Conservation (phyloP, 2,888 invertebrate genomes). For the Flabesymbios commensalis region DNA sequence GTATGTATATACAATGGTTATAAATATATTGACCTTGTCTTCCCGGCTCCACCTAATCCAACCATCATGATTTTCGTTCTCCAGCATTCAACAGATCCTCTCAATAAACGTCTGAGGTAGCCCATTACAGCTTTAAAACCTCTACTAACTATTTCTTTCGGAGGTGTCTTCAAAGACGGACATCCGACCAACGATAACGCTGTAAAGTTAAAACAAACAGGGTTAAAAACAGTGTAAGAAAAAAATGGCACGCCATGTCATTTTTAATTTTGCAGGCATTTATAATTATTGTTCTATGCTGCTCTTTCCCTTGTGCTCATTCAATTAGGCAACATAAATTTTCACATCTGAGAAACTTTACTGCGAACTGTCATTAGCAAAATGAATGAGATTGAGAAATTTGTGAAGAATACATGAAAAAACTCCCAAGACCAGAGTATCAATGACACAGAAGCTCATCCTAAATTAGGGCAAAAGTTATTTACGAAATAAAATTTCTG, state of each 20-base stretch:
- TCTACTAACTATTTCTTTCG: slow-evolving; percentile 52
- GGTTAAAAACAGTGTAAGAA: not conserved
- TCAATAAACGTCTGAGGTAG: slow-evolving; percentile 51
- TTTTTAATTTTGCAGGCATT: too few species aligned
- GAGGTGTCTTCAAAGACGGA: slow-evolving; percentile 55
- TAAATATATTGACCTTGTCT: slow-evolving; percentile 58
- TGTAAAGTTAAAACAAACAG: slow-evolving; percentile 4
- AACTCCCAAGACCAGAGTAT: too few species aligned
- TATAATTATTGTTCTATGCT: too few species aligned
- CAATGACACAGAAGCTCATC: too few species aligned
- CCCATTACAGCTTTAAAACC: slow-evolving; percentile 53
- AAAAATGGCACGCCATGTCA: too few species aligned
- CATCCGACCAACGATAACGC: slow-evolving; percentile 46
- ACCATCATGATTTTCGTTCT: slow-evolving; percentile 62
- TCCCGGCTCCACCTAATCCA: slow-evolving; percentile 62
- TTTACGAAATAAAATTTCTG: too few species aligned
- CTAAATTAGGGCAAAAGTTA: too few species aligned
- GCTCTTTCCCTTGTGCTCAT: too few species aligned
- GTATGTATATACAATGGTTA: too few species aligned
- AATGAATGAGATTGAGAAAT: not conserved
- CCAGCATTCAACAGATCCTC: slow-evolving; percentile 54
- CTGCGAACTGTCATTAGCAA: not conserved
- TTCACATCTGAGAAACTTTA: too few species aligned
- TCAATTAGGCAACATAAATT: too few species aligned
- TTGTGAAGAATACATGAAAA: too few species aligned